A percentile compares a stretch with the other conserved stretches of the same genome.
Conservation (phyloP, 2,888 invertebrate genomes). For the Dioctria rufipes region DNA sequence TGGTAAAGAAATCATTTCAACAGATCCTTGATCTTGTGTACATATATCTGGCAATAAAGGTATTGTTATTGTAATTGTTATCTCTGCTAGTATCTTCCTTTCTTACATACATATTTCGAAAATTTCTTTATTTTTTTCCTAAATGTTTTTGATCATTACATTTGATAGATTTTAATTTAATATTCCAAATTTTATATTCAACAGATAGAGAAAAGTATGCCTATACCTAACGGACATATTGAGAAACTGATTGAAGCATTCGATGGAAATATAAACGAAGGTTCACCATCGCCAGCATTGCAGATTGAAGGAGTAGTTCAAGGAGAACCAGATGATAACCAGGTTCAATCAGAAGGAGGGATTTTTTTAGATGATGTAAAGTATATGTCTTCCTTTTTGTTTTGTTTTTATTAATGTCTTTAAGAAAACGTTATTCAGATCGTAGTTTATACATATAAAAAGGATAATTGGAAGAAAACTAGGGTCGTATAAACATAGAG, state of each 20-base stretch:
- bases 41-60: no score
- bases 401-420: background rate
- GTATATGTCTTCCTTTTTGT: slow-evolving; percentile 60
- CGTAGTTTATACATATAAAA: background rate
- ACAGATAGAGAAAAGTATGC: background rate
- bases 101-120: no score
- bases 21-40: no score
- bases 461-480: no score
- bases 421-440: background rate
- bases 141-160: no score
- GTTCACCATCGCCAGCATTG: slow-evolving; percentile 68
- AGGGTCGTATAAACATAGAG: no score
- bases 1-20: no score
- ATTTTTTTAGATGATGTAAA: slow-evolving; percentile 62
- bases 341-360: slow-evolving; percentile 70
- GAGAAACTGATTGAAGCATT: background rate
- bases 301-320: slow-evolving; percentile 70
- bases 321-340: slow-evolving; percentile 71
- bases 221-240: background rate
- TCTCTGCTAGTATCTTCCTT: no score
- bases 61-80: no score
- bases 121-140: no score
- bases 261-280: background rate
- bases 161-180: no score
- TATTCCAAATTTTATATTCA: no score